Conservation (phyloP, 2,113 vertebrate genomes). For the Centrocercus urophasianus region DNA sequence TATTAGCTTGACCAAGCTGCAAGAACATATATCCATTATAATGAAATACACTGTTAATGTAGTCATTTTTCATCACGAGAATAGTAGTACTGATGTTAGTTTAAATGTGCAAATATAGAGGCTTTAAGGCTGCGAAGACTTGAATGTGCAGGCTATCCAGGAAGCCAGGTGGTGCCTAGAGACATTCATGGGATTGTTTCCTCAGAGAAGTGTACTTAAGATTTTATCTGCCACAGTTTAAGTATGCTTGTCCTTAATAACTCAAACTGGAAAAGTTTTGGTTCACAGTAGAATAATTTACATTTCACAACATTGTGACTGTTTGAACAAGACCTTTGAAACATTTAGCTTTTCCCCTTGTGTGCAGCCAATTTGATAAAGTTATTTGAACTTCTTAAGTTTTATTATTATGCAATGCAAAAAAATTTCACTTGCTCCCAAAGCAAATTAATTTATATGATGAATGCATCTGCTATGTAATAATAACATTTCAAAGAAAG, state of each 20-base stretch:
- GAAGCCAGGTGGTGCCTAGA: neutral
- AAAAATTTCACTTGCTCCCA: slow-evolving; percentile 8
- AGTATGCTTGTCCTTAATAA: neutral
- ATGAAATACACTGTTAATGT: neutral
- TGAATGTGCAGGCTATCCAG: neutral
- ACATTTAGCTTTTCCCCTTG: neutral
- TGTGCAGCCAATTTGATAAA: neutral
- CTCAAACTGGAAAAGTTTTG: neutral
- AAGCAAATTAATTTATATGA: slow-evolving; percentile 29
- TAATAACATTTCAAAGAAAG: slow-evolving; percentile 32
- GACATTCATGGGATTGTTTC: neutral
- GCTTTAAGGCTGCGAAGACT: neutral
- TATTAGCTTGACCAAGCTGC: neutral
- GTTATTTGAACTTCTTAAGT: neutral
- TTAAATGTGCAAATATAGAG: neutral
- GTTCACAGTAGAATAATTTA: neutral
- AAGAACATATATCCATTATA: neutral
- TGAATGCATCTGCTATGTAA: neutral
- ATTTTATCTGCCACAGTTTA: neutral
- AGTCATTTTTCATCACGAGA: neutral
- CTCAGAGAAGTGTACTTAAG: neutral
- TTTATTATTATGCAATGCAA: slow-evolving; percentile 19
- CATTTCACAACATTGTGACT: neutral
- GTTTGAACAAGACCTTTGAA: neutral
- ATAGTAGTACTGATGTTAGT: neutral